These are phyloP conservation scores for Ormyrus rosae DNA, from an alignment of 2,888 invertebrate species.

Conservation along the genomic window DNA sequence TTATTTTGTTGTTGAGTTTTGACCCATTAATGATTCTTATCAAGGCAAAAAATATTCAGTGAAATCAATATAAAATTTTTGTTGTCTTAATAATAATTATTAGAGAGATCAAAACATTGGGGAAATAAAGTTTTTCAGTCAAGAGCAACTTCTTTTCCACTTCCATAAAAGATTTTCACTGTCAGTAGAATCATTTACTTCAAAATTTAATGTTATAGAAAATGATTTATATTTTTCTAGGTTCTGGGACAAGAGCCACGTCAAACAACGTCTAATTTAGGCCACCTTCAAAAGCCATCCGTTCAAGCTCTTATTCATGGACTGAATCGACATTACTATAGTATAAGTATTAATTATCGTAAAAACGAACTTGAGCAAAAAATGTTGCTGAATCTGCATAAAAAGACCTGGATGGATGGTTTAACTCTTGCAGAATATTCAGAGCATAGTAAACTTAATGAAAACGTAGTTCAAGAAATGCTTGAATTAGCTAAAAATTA, in stretches of 20 bases:
- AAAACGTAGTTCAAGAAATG: conserved; percentile 96
- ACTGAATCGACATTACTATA: conserved; percentile 98
- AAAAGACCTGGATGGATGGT: conserved; percentile 99
- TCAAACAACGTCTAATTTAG: conserved; percentile 98
- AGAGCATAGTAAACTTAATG: conserved; percentile 95
- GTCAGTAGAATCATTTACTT: neutral
- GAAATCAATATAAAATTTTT: no score
- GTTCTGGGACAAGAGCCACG: conserved; percentile 96
- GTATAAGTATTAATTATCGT: conserved; percentile 99
- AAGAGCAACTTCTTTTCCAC: no score
- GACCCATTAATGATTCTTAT: no score
- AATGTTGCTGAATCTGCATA: conserved; percentile 98
- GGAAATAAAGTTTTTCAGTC: no score
- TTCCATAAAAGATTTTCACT: neutral
- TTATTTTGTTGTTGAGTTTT: no score
- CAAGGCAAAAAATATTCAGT: no score
- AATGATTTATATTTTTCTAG: conserved; percentile 59
- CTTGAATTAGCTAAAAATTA: conserved; percentile 98
- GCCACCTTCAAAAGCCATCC: conserved; percentile 98
- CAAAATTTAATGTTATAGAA: neutral
- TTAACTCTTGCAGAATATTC: conserved; percentile 93
- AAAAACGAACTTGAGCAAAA: conserved; percentile 99
- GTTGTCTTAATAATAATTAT: no score
- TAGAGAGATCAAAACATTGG: no score
- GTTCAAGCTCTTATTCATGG: conserved; percentile 99